Percentiles rank a stretch among this genome's conserved stretches.
These are phyloP conservation scores for Vanessa cardui DNA, from an alignment of 2,888 invertebrate genomes.

Conservation along the genomic window DNA sequence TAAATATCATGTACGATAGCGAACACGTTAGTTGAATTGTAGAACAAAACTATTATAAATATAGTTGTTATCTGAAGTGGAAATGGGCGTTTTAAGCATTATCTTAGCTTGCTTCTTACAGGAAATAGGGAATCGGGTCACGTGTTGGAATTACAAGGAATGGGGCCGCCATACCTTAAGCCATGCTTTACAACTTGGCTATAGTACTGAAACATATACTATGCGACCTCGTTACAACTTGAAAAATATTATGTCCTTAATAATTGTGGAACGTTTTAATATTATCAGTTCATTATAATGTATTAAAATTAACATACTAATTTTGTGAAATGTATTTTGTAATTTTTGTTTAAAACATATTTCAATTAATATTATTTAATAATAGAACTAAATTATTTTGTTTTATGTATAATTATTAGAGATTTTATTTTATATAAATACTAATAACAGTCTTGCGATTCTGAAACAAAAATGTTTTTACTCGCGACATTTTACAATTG, in stretches of 20 bases:
- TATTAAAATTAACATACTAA: not conserved
- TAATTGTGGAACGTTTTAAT: not conserved
- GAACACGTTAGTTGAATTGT: not conserved
- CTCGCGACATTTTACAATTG: too few species aligned
- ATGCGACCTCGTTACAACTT: conserved; percentile 22
- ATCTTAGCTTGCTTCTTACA: conserved; percentile 10
- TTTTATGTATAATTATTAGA: too few species aligned
- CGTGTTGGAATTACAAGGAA: conserved; percentile 28
- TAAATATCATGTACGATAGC: too few species aligned
- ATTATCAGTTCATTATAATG: not conserved
- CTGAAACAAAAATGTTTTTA: too few species aligned
- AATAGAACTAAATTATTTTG: too few species aligned
- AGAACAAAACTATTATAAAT: not conserved
- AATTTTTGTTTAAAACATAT: too few species aligned
- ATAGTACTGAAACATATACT: conserved; percentile 27
- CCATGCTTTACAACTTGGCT: conserved; percentile 25
- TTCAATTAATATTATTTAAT: too few species aligned
- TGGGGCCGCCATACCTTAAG: conserved; percentile 31
- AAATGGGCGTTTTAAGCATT: conserved; percentile 8
- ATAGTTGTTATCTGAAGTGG: conserved; percentile 9
- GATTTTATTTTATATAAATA: too few species aligned
- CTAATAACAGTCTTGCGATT: too few species aligned
- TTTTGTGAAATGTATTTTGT: too few species aligned
- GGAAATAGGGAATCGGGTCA: conserved; percentile 32
- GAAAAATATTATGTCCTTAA: conserved; percentile 3